These are phyloP conservation scores for Sorex fumeus DNA, from an alignment of 2,113 vertebrate genomes.

Conservation along the genomic window DNA sequence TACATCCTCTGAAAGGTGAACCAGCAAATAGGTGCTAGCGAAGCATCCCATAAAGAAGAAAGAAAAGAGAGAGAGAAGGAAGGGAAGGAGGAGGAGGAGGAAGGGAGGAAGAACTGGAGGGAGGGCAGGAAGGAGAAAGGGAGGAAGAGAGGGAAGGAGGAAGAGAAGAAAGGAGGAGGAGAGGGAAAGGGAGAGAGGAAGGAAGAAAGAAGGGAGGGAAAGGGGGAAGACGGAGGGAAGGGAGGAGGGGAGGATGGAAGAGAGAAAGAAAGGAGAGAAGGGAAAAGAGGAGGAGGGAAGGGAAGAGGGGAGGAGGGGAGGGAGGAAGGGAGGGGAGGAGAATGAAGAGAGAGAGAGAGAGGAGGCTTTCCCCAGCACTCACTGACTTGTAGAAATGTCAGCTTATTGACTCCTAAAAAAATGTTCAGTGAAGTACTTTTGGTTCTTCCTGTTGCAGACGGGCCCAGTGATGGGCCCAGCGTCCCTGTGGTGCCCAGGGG, in stretches of 20 bases:
- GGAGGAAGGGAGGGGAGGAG: too few species aligned
- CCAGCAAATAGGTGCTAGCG: not conserved
- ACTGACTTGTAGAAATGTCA: not conserved
- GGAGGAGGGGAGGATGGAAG: too few species aligned
- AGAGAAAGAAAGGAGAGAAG: too few species aligned
- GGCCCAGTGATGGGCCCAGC: not conserved
- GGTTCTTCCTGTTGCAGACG: not conserved
- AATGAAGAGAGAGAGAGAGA: not conserved
- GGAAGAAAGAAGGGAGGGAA: not conserved
- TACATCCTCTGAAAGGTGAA: conserved; percentile 8
- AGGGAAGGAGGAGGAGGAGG: not conserved
- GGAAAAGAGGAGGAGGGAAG: too few species aligned
- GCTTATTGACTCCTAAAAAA: not conserved
- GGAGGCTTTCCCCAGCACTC: not conserved
- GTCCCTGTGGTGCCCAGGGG: not conserved
- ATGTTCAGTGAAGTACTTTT: not conserved
- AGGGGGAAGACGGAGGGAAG: too few species aligned
- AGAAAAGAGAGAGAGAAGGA: not conserved
- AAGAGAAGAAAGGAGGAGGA: too few species aligned
- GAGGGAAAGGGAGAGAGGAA: not conserved
- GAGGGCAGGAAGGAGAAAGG: not conserved
- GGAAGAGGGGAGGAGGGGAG: too few species aligned
- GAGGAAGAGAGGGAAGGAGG: too few species aligned
- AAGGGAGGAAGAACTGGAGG: not conserved
- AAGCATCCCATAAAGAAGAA: not conserved